Base-by-base conservation (phyloP, 2,888 invertebrate species). In the Lobophora halterata region DNA sequence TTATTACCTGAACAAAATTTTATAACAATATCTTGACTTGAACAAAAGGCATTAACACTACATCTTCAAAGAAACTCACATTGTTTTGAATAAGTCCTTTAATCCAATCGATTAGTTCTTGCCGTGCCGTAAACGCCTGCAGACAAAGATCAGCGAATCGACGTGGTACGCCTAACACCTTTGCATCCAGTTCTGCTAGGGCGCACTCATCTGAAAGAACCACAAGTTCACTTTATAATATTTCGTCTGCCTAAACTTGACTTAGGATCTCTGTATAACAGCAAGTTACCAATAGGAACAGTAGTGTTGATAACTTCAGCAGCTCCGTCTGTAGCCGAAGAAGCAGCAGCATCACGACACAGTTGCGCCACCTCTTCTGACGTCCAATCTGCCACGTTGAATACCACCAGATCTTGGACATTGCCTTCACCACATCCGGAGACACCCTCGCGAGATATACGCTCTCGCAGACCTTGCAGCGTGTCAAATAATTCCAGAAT, bases 91-190 rank as follows among this genome's bases (percentile, higher is more conserved):
- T 53, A 13, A 80, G 60, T 32, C 76, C 73, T 39, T 86, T 82
- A 8, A 81, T 60, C 86, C 86, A 86, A 45, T 86, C 83, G 39
- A 86, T 78, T 5, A 87, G 60, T 58, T 87, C 85, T 58, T 86
- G 85, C 1, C 86, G 76, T 3, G 75, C 67, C 1, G 75, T 65
- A 46, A 83, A 78, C 38, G 83, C 80, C 53, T 80, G 77, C 17
- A 86, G 58, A 41, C 86, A 87, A 25, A 87, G 55, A 42, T 85
- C 74, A 4, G 81, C 75, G 61, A 86, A 85, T 34, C 58, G 61
- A n/a, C 58, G 51, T 3, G 86, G 83, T 9, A 86, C 61, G 26
- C 65, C 70, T 12, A 61, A 34, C 9, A 79, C 65, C 51, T 75
- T 79, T 10, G 55, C 44, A 36, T 77, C 73, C 12, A 85, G 50